Evolutionary conservation across 2,797 vertebrate species (phyloP), one percentile per base, ranked within the genome.

Genomic region (Adrianichthys oophorus): DNA sequence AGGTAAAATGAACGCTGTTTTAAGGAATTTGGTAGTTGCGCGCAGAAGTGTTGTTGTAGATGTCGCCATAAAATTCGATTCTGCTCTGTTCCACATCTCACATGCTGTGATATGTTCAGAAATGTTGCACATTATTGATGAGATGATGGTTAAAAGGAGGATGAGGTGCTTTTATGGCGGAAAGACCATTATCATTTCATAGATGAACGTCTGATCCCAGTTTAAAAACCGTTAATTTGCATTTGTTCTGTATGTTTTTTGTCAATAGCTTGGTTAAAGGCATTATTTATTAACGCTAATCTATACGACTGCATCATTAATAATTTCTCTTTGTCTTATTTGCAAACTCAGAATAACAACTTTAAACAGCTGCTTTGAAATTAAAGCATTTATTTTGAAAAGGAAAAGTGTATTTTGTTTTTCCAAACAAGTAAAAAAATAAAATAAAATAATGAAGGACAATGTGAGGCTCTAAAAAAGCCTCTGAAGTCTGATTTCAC

Each of bases 401-500:
- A 13, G 14, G 44, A 50, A 26, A 5, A 13, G 29, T 50, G 14
- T n/a, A 32, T 10, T 17, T 3, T 21, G 13, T 29, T 14, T 21
- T 2, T 40, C 5, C 5, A 21, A 21, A 48, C 16, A 15, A 15
- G 14, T 15, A 18, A 42, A 45, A 65, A 21, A 21, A n/a, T n/a
- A n/a, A n/a, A n/a, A n/a, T n/a, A 21, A 21, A 46, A 67, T 49
- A 61, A 52, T 51, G 41, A 70, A 72, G 65, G 66, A 37, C 23
- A 23, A 71, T 59, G 53, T 52, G 16, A 21, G 5, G 41, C 13
- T 45, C 42, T 10, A 50, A 29, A 29, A 29, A 50, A 59, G 62
- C 42, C 42, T 65, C 52, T 24, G 55, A 56, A 57, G 48, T 84
- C 51, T 72, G 74, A 62, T 37, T 65, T 68, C 79, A 78, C 79